Percentiles rank a stretch among this genome's conserved stretches.
These are phyloP conservation scores for Ylistrum balloti DNA, from an alignment of 1,140 invertebrate species.

Conservation along the genomic window DNA sequence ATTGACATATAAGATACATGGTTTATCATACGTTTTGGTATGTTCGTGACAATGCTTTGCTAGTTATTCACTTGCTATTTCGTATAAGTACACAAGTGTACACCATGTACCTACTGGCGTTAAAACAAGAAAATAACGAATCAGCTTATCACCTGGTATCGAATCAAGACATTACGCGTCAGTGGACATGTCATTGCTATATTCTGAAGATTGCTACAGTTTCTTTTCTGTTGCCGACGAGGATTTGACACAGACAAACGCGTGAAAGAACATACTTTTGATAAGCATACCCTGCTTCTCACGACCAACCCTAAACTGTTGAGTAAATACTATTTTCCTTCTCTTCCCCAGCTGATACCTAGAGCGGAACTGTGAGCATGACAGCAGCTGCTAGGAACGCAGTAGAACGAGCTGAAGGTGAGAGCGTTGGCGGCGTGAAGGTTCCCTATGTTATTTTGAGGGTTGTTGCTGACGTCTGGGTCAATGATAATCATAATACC, in stretches of 20 bases:
- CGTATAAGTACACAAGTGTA: too few relatives aligned
- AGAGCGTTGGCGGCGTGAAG: neutral
- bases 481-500: conserved; percentile 44
- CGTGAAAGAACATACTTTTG: neutral
- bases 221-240: neutral
- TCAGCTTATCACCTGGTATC: too few relatives aligned
- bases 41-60: too few relatives aligned
- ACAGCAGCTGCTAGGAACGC: conserved; percentile 54
- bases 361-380: conserved; percentile 5
- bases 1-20: too few relatives aligned
- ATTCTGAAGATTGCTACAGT: too few relatives aligned
- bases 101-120: too few relatives aligned
- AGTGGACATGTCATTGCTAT: too few relatives aligned
- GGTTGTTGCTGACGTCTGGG: conserved; percentile 45
- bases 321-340: conserved; percentile 44
- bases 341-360: conserved; percentile 52
- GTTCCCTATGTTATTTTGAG: conserved; percentile 21
- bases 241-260: neutral
- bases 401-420: conserved; percentile 44
- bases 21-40: too few relatives aligned
- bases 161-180: too few relatives aligned
- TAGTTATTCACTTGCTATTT: too few relatives aligned
- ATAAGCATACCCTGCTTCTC: neutral
- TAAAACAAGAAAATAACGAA: too few relatives aligned
- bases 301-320: neutral